Base-by-base conservation (phyloP, 2,888 invertebrate genomes). In the Synergus itoensis region DNA sequence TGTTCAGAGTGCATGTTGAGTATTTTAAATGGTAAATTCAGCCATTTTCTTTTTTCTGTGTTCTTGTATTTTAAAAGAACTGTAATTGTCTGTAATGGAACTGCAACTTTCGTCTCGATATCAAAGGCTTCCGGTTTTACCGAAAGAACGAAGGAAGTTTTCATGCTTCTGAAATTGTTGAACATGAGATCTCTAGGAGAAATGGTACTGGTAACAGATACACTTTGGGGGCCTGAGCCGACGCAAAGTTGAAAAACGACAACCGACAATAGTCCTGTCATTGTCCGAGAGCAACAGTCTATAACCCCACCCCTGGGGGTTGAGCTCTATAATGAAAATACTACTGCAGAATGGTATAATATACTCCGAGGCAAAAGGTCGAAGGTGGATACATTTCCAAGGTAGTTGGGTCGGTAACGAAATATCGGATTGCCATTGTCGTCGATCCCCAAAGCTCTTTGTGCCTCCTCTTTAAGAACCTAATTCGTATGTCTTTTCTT, bases 341-440 rank as follows among this genome's bases (percentile, higher is more conserved):
- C 65, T 69, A 77, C 77, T 78, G 82, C 77, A 83, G 79, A 83
- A 83, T 69, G 79, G 77, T 76, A 80, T 84, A 84, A 82, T 83
- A 83, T 80, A 79, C 81, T 79, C 28, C 77, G 85, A 84, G 77
- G 82, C 83, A 80, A 84, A 84, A 86, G 84, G 83, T 85, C 82
- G 83, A 83, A 83, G 84, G 85, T 84, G 80, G 84, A 81, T 83
- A 82, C 79, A 82, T 84, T 84, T 83, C 83, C 62, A 67, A 75
- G 62, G 79, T 77, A 77, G 64, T 82, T 67, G 84, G 82, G 85
- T 86, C 84, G 64, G 85, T 83, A 86, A 86, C 86, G 83, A 87
- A 87, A 87, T 88, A 88, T 88, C 88, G 85, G 86, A 87, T 88
- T 88, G 86, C 88, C 83, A 87, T 88, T 88, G 88, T 88, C 86